A percentile compares a stretch with the other conserved stretches of the same genome.
These are phyloP conservation scores for Papilio aristodemus DNA, from an alignment of 1,140 invertebrate species.

Conservation along the genomic window DNA sequence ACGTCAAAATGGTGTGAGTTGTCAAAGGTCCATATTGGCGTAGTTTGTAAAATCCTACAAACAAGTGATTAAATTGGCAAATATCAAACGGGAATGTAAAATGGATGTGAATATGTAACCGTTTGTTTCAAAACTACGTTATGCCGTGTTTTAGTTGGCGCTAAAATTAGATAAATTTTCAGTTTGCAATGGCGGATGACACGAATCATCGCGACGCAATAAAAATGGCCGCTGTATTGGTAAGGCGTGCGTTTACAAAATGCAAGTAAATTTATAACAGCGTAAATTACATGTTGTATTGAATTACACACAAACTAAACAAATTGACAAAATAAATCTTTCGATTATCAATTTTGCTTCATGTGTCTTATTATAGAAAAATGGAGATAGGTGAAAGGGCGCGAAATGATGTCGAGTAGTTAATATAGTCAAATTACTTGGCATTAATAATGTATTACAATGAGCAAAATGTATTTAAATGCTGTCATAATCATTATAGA, in stretches of 20 bases:
- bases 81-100: conserved; percentile 52
- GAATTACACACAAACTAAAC: conserved; percentile 8
- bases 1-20: conserved; percentile 78
- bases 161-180: conserved; percentile 58
- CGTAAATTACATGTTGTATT: conserved; percentile 29
- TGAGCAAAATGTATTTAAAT: conserved; percentile 32
- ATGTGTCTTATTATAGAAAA: conserved; percentile 22
- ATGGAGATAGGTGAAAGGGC: conserved; percentile 69
- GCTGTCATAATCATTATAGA: not conserved
- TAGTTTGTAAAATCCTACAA: conserved; percentile 66
- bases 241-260: conserved; percentile 78
- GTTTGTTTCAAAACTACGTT: conserved; percentile 48
- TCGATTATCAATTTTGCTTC: not conserved
- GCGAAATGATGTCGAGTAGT: conserved; percentile 69
- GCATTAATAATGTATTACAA: conserved; percentile 1
- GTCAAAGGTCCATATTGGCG: conserved; percentile 66
- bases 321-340: not conserved
- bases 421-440: conserved; percentile 40
- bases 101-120: conserved; percentile 56
- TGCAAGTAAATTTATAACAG: conserved; percentile 50
- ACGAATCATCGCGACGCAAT: conserved; percentile 79
- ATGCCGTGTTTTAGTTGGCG: conserved; percentile 55
- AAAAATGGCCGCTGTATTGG: conserved; percentile 79
- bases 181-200: conserved; percentile 78
- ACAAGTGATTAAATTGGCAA: conserved; percentile 60